Conservation (phyloP, 1,140 invertebrate species). For the Apolygus lucorum region DNA sequence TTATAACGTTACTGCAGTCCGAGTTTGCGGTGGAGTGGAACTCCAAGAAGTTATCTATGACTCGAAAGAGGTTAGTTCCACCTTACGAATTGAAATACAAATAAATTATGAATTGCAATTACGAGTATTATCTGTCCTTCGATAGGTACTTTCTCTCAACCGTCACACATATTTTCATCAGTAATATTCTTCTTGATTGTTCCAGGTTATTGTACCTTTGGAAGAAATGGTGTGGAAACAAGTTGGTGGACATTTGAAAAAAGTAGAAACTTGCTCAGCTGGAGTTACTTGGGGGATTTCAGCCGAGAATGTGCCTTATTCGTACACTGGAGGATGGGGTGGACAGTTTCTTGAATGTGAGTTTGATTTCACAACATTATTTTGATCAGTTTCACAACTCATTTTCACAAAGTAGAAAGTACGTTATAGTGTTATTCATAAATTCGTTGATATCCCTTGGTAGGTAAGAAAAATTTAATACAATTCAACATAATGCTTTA, state of each 20-base stretch:
- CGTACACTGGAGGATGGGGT: conserved; percentile 79
- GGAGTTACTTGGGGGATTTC: conserved; percentile 83
- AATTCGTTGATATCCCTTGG: too few species aligned
- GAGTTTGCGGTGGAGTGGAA: conserved; percentile 59
- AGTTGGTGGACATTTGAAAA: conserved; percentile 72
- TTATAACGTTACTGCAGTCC: conserved; percentile 57
- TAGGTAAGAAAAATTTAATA: too few species aligned
- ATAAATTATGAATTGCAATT: too few species aligned
- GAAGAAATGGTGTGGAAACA: conserved; percentile 70
- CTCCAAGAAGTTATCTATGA: conserved; percentile 57
- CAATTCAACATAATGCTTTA: too few species aligned
- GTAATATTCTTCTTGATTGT: conserved; percentile 1
- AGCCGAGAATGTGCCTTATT: conserved; percentile 73
- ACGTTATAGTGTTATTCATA: too few species aligned
- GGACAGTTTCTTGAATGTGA: conserved; percentile 64
- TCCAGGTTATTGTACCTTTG: conserved; percentile 56
- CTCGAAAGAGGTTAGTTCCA: conserved; percentile 46
- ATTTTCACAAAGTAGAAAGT: too few species aligned
- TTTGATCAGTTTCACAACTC: too few species aligned
- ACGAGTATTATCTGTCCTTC: too few species aligned
- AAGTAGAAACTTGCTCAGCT: conserved; percentile 61
- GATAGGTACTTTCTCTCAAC: too few species aligned
- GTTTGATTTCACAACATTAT: too few species aligned
- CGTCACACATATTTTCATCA: too few species aligned
- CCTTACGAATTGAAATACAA: neutral